Conservation (phyloP, 2,797 vertebrate genomes). For the Smutsia temminckii region DNA sequence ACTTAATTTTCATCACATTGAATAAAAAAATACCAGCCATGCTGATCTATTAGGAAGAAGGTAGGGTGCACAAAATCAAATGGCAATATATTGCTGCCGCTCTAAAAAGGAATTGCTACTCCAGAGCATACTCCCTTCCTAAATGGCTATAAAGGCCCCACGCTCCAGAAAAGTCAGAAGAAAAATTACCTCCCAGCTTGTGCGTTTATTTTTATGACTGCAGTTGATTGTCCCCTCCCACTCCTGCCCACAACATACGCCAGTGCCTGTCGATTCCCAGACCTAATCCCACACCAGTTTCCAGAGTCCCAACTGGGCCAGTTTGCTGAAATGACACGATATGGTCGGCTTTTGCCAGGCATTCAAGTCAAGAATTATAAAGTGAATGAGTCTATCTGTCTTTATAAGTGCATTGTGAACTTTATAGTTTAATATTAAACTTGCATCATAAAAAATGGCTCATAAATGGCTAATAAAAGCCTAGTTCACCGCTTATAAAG, state of each 20-base stretch:
- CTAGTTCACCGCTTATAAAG: conserved; percentile 85
- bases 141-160: conserved; percentile 76
- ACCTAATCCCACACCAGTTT: conserved; percentile 62
- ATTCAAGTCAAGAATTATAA: conserved; percentile 74
- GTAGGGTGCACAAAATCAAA: conserved; percentile 59
- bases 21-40: neutral
- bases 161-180: conserved; percentile 73
- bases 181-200: conserved; percentile 69
- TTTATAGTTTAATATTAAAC: conserved; percentile 87
- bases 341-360: conserved; percentile 52
- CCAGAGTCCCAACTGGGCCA: conserved; percentile 53
- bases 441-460: conserved; percentile 83
- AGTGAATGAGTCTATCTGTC: conserved; percentile 80
- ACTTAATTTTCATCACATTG: conserved; percentile 23
- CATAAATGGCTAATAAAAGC: conserved; percentile 87
- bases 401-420: conserved; percentile 80
- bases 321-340: conserved; percentile 70
- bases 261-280: conserved; percentile 68
- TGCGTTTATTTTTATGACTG: conserved; percentile 70
- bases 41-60: conserved; percentile 42
- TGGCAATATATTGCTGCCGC: conserved; percentile 37
- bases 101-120: conserved; percentile 69
- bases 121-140: conserved; percentile 70
- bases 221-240: conserved; percentile 48
- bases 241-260: conserved; percentile 34